Evolutionary conservation across 2,888 invertebrate genomes (phyloP).

Genomic region (Yponomeuta sedellus): DNA sequence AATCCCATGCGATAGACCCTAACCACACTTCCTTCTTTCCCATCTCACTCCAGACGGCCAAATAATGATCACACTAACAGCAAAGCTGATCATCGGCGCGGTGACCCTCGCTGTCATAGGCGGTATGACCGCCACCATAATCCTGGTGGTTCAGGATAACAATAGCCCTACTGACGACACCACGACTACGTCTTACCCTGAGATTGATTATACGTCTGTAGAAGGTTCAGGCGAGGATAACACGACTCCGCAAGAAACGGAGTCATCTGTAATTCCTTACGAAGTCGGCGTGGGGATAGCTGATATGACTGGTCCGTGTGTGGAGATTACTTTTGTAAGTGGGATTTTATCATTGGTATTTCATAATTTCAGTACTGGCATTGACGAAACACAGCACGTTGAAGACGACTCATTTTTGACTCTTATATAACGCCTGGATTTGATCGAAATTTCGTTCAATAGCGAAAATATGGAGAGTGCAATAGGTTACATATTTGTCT

Average conservation of each 20-base stretch:
- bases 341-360: conserved; percentile 8
- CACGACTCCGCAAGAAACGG: conserved; percentile 2
- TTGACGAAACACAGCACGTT: too few relatives aligned
- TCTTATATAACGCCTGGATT: too few relatives aligned
- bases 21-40: background rate
- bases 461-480: too few relatives aligned
- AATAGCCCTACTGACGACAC: conserved; percentile 13
- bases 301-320: conserved; percentile 94
- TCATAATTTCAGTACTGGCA: too few relatives aligned
- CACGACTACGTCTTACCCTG: conserved; percentile 11
- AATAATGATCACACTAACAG: conserved; percentile 46
- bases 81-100: conserved; percentile 43
- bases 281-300: conserved; percentile 90
- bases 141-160: conserved; percentile 37
- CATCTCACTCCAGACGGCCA: background rate
- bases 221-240: conserved; percentile 16
- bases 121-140: conserved; percentile 45
- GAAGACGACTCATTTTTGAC: too few relatives aligned
- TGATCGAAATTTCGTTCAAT: too few relatives aligned
- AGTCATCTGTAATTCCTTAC: conserved; percentile 27
- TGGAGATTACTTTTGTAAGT: conserved; percentile 93
- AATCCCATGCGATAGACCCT: conserved; percentile 24
- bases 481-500: too few relatives aligned
- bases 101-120: conserved; percentile 44
- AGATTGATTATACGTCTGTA: background rate